Conservation (phyloP, 2,113 vertebrate genomes). For the Serinus canaria region DNA sequence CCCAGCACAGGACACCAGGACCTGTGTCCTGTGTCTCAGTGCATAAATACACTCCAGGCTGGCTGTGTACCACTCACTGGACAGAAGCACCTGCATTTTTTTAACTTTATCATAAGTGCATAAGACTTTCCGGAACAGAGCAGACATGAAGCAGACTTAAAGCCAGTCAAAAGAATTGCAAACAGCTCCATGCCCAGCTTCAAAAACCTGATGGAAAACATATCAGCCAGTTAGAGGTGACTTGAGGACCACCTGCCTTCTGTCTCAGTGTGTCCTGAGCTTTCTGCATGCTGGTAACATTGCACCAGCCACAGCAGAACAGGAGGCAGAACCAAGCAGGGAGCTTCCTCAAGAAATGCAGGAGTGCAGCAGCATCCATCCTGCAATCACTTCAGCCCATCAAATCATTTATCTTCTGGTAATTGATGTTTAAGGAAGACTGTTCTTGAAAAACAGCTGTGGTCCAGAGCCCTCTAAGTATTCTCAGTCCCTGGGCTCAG, state of each 20-base stretch:
- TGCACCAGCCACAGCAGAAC: neutral
- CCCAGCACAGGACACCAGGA: neutral
- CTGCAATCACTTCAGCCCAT: neutral
- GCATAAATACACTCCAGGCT: neutral
- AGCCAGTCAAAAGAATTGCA: neutral
- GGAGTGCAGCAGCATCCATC: neutral
- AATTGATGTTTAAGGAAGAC: neutral
- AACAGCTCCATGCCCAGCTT: neutral
- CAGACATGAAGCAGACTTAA: neutral
- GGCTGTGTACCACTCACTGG: neutral
- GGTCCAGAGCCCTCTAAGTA: neutral
- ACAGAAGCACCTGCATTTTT: neutral
- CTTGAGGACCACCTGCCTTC: too few relatives aligned
- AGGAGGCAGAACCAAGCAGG: neutral
- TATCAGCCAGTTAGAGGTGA: neutral
- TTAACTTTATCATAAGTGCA: rapidly evolving
- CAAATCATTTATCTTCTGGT: neutral
- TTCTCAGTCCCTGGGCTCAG: neutral
- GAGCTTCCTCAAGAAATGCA: neutral
- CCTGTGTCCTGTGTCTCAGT: neutral
- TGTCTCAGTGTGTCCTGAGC: neutral
- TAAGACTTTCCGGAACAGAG: neutral
- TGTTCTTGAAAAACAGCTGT: neutral
- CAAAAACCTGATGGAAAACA: neutral
- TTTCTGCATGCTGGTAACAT: neutral